These are phyloP conservation scores for Smithornis capensis DNA, from an alignment of 2,113 vertebrate species.

Conservation along the genomic window DNA sequence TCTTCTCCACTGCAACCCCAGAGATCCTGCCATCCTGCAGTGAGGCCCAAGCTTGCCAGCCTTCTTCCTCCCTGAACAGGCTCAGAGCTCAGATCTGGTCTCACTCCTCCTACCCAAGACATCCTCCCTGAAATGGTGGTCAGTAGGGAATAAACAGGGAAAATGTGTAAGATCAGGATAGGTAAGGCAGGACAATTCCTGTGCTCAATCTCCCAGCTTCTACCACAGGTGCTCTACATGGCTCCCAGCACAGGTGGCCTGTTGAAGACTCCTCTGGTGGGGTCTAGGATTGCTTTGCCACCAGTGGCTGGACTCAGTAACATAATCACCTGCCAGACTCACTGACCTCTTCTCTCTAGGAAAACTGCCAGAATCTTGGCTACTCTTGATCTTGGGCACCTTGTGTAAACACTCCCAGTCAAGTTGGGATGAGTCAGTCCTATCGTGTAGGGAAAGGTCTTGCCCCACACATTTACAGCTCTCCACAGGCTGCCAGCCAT, in stretches of 20 bases:
- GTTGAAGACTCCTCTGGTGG: not conserved
- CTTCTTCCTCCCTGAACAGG: not conserved
- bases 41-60: not conserved
- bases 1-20: not conserved
- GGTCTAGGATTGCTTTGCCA: not conserved
- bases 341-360: not conserved
- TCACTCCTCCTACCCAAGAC: not conserved
- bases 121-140: not conserved
- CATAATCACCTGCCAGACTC: not conserved
- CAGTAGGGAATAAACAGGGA: not conserved
- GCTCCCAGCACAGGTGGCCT: not conserved
- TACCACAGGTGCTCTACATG: not conserved
- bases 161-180: not conserved
- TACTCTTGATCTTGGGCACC: not conserved
- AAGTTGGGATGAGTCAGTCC: not conserved
- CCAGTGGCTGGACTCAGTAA: not conserved
- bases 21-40: rapidly evolving
- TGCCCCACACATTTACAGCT: not conserved
- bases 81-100: not conserved
- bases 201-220: not conserved
- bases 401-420: not conserved
- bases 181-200: not conserved
- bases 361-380: not conserved
- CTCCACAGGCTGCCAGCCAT: not conserved
- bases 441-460: not conserved